These are phyloP conservation scores for Ailurus styani DNA, from an alignment of 2,113 vertebrate species.

Conservation along the genomic window DNA sequence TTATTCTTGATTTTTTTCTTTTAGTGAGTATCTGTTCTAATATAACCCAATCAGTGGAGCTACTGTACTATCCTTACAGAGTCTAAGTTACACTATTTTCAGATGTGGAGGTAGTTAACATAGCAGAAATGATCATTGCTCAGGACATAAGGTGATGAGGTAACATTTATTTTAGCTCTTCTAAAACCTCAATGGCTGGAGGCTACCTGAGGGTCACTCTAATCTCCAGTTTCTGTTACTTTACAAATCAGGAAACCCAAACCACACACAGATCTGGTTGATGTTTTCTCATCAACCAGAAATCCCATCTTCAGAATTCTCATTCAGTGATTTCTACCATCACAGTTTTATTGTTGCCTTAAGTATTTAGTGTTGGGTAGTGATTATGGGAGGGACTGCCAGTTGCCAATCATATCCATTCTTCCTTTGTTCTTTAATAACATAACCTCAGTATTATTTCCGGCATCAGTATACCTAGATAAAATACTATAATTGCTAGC, in stretches of 20 bases:
- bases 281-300: background rate
- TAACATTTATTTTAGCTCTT: background rate
- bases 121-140: background rate
- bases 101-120: background rate
- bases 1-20: background rate
- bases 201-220: background rate
- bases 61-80: background rate
- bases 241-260: background rate
- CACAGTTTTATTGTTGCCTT: background rate
- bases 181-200: background rate
- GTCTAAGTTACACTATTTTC: background rate
- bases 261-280: rapidly evolving
- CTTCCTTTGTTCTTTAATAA: background rate
- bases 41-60: background rate
- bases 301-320: background rate
- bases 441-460: background rate
- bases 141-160: no score
- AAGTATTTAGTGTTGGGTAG: background rate
- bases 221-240: background rate
- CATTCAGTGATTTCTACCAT: background rate
- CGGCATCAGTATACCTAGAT: background rate
- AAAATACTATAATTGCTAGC: background rate
- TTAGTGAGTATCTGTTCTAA: background rate
- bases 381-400: background rate
- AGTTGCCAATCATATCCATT: background rate